Base-by-base conservation (phyloP, 2,797 vertebrate genomes). In the Peromyscus eremicus region DNA sequence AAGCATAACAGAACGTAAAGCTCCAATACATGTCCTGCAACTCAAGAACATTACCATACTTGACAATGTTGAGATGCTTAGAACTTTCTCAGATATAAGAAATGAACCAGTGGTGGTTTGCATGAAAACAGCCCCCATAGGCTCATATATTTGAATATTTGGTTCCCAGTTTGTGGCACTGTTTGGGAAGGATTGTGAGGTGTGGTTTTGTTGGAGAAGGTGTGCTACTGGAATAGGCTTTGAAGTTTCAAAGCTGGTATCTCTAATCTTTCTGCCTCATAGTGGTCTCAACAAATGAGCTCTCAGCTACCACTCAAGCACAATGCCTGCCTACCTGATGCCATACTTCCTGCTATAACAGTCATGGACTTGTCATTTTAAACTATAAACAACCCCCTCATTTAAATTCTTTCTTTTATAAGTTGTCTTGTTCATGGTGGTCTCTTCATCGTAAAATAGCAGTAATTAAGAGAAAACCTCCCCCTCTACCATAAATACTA, bases 11-110 rank as follows among this genome's bases (percentile, higher is more conserved):
- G n/a, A 94, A 91, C 6, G 23, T 43, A 40, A 62, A 95, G 90
- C 25, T 12, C 10, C 71, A 32, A 13, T 66, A 16, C 83, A 55
- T 70, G 37, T 77, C 57, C 57, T 49, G 29, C 86, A 94, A 84
- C 17, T 52, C 0, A 19, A 75, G 82, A 96, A 84, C n/a, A 94
- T 80, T n/a, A 57, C 12, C 16, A 37, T 40, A 82, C 13, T 10
- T 83, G 73, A 91, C 52, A 82, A 12, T 87, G 23, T 6, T 84
- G 29, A 8, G 10, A 79, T 46, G 76, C 62, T 29, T 9, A 92
- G 52, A 49, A 55, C 90, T 91, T 95, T 95, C 66, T 81, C 88
- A 96, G 77, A 95, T 87, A 86, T 89, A 94, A 89, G 52, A 92
- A 80, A 27, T 21, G 2, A 79, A 96, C 25, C 5, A 7, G 6